Percentiles rank a stretch among this genome's conserved stretches.
These are phyloP conservation scores for Monoplex corrugatus DNA, from an alignment of 2,888 invertebrate species.

Conservation along the genomic window DNA sequence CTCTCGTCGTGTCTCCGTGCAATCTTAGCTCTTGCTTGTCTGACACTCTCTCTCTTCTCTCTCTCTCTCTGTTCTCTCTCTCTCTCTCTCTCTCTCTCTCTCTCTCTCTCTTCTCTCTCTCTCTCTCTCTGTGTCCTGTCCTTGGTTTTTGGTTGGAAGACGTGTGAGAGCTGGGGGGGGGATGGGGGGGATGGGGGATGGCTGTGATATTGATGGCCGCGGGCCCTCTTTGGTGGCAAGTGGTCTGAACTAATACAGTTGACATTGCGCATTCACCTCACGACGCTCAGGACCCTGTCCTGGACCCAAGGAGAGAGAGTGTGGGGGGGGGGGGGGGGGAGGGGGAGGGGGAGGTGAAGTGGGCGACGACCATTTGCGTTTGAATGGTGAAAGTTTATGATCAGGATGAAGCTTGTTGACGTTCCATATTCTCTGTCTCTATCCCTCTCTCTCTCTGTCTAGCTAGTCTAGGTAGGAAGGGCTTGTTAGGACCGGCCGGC, in stretches of 20 bases:
- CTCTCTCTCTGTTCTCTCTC: constrained; percentile 38
- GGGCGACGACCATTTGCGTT: constrained; percentile 28
- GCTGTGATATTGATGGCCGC: constrained; percentile 4
- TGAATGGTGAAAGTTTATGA: neutral
- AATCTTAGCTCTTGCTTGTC: neutral
- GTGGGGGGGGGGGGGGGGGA: neutral
- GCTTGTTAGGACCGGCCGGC: too few relatives aligned
- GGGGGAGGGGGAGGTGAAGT: neutral
- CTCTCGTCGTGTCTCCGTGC: neutral
- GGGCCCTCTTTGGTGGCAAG: constrained; percentile 27
- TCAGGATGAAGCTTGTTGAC: neutral
- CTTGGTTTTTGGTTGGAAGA: too few relatives aligned
- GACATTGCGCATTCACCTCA: constrained; percentile 43
- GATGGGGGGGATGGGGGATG: neutral
- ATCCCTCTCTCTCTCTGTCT: neutral
- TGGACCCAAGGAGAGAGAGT: neutral
- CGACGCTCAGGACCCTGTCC: neutral
- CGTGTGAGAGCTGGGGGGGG: too few relatives aligned
- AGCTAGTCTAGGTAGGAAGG: neutral
- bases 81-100: constrained; percentile 42
- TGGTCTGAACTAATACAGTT: constrained; percentile 38
- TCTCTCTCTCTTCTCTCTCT: constrained; percentile 33
- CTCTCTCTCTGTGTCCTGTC: neutral
- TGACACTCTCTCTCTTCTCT: neutral
- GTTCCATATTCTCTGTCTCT: constrained; percentile 5